Base-by-base conservation (phyloP, 1,140 invertebrate species). In the Drosophila pandora region DNA sequence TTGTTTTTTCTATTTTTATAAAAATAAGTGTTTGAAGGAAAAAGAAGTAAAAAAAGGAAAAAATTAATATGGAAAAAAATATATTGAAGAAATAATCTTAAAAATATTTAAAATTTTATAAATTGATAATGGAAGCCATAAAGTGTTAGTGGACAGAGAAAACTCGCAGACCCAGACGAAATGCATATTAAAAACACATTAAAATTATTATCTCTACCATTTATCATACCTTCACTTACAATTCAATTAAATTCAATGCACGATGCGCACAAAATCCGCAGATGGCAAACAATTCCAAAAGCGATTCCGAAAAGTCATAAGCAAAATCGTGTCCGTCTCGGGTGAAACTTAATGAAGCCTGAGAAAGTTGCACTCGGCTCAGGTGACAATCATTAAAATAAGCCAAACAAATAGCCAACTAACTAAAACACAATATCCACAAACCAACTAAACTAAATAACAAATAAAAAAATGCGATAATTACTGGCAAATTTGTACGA, bases 271-370 rank as follows among this genome's bases (percentile, higher is more conserved):
- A 70, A 70, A 76, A 78, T 85, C 79, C 65, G 57, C 74, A 67
- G 79, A 87, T 87, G 70, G 74, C 78, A 61, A 85, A 74, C 77
- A 87, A 81, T 71, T 80, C 57, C 64, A 70, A 81, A 67, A 17
- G 64, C 77, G 68, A 84, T 85, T 81, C 70, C 74, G 59, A 74
- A 64, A 65, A 76, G 74, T 87, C 78, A 85, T 85, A 87, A 87
- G 73, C 82, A 87, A 85, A 87, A 82, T 87, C 78, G 78, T 85
- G 81, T 61, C 60, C 55, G 70, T 43, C 32, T 30, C 58, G 79
- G 76, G 82, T 78, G 82, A 87, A 87, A 87, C 82, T 87, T 87
- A 87, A 87, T 82, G 75, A 87, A 87, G 83, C 75, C 71, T 87
- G 83, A 85, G 82, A 85, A 85, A 85, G 82, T 85, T 87, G 74